A percentile compares a stretch with the other conserved stretches of the same genome.
phyloP scores from a whole-genome alignment of 2,113 vertebrate genomes.

The Dascyllus trimaculatus region DNA sequence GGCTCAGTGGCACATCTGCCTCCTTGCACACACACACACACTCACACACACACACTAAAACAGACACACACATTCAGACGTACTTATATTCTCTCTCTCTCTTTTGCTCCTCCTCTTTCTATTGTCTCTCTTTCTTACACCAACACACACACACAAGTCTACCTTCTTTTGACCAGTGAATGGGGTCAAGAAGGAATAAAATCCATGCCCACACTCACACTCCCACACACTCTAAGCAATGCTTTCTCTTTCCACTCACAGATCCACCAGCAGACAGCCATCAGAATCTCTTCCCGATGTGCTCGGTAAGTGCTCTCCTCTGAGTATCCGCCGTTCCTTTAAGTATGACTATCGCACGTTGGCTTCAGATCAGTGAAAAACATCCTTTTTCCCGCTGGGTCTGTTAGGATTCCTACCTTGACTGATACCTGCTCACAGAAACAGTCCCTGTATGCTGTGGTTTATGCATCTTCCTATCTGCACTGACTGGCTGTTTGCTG shows the following conservation, averaged over 20 bases:
- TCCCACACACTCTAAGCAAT: slow-evolving; percentile 36
- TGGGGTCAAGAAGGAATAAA: slow-evolving; percentile 53
- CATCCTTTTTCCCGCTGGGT: slow-evolving; percentile 57
- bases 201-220: slow-evolving; percentile 36
- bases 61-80: slow-evolving; percentile 9
- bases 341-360: slow-evolving; percentile 45
- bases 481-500: slow-evolving; percentile 59
- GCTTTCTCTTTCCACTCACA: slow-evolving; percentile 32
- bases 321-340: slow-evolving; percentile 55
- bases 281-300: slow-evolving; percentile 52
- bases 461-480: slow-evolving; percentile 49
- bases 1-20: slow-evolving; percentile 83
- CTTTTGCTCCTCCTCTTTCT: background rate
- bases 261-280: slow-evolving; percentile 50
- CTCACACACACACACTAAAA: slow-evolving; percentile 1
- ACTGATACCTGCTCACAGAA: slow-evolving; percentile 63
- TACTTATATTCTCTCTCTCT: slow-evolving; percentile 28
- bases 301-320: slow-evolving; percentile 61
- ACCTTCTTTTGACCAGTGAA: slow-evolving; percentile 48
- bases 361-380: slow-evolving; percentile 61
- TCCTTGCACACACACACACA: slow-evolving; percentile 35
- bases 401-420: slow-evolving; percentile 59
- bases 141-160: slow-evolving; percentile 5
- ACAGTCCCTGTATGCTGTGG: slow-evolving; percentile 33
- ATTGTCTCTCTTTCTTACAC: slow-evolving; percentile 5